Percentiles rank a stretch among this genome's conserved stretches.
Conservation (phyloP, 2,113 vertebrate genomes). For the Cynopterus brachyotis region DNA sequence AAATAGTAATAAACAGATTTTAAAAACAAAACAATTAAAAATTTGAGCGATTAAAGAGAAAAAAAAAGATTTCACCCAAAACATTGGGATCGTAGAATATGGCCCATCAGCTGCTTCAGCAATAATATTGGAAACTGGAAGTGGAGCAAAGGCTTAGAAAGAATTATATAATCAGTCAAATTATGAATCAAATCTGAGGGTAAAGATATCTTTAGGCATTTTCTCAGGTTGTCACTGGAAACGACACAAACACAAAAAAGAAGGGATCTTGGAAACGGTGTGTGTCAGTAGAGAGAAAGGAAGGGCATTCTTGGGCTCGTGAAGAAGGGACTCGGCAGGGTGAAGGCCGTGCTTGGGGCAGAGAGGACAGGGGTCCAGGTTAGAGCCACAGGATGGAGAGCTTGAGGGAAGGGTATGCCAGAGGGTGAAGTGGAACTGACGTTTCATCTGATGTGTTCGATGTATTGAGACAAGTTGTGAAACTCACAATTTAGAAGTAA, state of each 20-base stretch:
- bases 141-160: not conserved
- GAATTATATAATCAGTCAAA: not conserved
- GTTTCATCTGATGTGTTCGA: not conserved
- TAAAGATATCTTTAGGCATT: not conserved
- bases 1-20: not conserved
- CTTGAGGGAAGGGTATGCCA: not conserved
- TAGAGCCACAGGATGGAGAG: not conserved
- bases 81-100: not conserved
- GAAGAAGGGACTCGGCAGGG: not conserved
- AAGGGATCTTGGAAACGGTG: not conserved
- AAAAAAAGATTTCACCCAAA: not conserved
- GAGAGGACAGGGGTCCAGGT: not conserved
- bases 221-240: not conserved
- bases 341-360: not conserved
- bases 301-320: not conserved
- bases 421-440: not conserved
- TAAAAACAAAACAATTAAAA: not conserved
- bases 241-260: not conserved
- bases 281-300: not conserved
- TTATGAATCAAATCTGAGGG: not conserved
- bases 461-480: not conserved
- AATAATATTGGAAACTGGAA: not conserved
- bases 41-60: not conserved
- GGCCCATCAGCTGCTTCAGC: not conserved
- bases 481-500: not conserved